Evolutionary conservation across 2,113 vertebrate genomes (phyloP).

Genomic region (Engystomops pustulosus): DNA sequence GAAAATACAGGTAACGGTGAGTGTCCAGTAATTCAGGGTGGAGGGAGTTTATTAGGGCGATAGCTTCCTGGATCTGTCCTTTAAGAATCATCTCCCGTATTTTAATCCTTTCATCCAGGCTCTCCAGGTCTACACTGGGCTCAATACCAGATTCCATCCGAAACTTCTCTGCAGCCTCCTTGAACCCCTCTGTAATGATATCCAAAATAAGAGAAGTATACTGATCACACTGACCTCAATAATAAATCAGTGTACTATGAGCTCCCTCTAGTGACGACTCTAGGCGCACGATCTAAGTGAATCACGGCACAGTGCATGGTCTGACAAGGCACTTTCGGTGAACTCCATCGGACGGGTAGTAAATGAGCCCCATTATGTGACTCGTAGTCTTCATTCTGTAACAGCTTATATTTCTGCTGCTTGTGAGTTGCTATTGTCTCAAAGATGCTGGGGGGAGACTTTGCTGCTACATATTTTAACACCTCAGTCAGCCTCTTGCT

Average conservation of each 20-base stretch:
- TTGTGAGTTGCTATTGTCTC: no score
- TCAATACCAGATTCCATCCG: constrained; percentile 97
- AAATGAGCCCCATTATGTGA: no score
- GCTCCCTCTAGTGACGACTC: neutral
- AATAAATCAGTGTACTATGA: neutral
- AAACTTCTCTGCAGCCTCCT: constrained; percentile 98
- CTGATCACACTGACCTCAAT: neutral
- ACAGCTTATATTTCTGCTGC: no score
- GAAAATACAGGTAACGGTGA: constrained; percentile 98
- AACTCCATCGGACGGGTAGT: no score
- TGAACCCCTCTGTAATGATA: constrained; percentile 88
- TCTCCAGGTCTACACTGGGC: constrained; percentile 94
- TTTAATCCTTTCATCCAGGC: constrained; percentile 95
- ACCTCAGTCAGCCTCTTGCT: no score
- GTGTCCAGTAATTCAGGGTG: constrained; percentile 96
- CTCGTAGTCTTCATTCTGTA: no score
- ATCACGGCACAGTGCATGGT: no score
- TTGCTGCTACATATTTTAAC: no score
- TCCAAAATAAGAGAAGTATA: neutral
- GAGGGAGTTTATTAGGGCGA: constrained; percentile 94
- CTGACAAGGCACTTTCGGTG: no score
- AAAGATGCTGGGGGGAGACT: no score
- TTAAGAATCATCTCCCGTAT: constrained; percentile 97
- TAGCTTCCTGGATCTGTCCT: constrained; percentile 96
- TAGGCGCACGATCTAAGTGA: no score